phyloP scores from a whole-genome alignment of 2,888 invertebrate genomes.

The Shargacucullia verbasci region DNA sequence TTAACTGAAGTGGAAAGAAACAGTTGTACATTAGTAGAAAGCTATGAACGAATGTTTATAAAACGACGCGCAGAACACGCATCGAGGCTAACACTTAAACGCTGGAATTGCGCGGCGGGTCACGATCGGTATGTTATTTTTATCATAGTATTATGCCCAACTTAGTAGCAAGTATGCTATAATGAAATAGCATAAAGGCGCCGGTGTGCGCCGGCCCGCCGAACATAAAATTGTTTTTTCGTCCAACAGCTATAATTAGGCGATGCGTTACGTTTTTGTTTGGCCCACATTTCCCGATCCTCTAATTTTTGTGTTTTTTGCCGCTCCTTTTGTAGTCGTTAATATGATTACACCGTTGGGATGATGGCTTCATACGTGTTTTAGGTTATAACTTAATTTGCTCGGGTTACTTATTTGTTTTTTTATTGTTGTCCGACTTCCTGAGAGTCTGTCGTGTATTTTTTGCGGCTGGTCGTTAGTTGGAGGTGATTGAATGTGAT shows the following conservation, averaged over 20 bases:
- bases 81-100: conserved; percentile 46
- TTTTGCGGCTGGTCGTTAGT: conserved; percentile 85
- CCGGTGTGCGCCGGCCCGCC: conserved; percentile 77
- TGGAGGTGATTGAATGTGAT: conserved; percentile 87
- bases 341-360: conserved; percentile 89
- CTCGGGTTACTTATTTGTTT: conserved; percentile 87
- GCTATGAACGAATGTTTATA: conserved; percentile 23
- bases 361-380: conserved; percentile 89
- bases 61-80: conserved; percentile 38
- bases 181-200: conserved; percentile 68
- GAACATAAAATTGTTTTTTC: conserved; percentile 88
- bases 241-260: conserved; percentile 88
- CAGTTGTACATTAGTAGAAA: conserved; percentile 12
- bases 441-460: conserved; percentile 86
- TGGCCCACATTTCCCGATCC: conserved; percentile 89
- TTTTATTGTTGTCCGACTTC: conserved; percentile 87
- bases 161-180: conserved; percentile 61
- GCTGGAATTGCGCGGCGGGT: conserved; percentile 41
- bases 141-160: conserved; percentile 54
- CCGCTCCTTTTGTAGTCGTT: conserved; percentile 89
- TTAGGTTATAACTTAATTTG: conserved; percentile 89
- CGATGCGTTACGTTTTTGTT: conserved; percentile 89
- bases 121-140: conserved; percentile 57
- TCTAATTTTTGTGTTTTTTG: conserved; percentile 88
- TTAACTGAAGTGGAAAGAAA: conserved; percentile 11